phyloP scores from a whole-genome alignment of 1,140 invertebrate species.

The Atta colombica region DNA sequence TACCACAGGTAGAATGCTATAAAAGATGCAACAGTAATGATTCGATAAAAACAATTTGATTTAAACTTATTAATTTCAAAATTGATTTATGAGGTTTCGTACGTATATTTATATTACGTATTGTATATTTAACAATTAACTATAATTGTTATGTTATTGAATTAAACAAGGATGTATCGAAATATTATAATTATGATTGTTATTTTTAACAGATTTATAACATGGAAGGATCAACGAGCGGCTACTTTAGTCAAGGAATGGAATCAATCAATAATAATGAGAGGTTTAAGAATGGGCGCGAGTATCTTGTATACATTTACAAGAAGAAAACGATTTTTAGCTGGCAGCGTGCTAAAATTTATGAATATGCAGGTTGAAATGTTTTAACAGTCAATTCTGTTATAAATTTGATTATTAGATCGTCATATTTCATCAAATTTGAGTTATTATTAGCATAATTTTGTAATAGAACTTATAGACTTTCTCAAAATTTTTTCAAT shows the following conservation, averaged over 20 bases:
- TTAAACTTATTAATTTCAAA: no score
- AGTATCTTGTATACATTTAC: slow-evolving; percentile 92
- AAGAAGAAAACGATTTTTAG: slow-evolving; percentile 92
- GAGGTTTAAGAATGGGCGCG: slow-evolving; percentile 89
- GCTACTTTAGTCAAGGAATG: slow-evolving; percentile 93
- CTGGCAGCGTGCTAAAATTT: slow-evolving; percentile 92
- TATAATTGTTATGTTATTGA: no score
- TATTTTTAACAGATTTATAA: slow-evolving; percentile 91
- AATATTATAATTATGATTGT: neutral
- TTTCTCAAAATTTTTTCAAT: neutral
- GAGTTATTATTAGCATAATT: neutral
- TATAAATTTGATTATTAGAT: neutral
- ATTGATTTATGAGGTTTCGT: no score
- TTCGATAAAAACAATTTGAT: neutral
- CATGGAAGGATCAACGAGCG: slow-evolving; percentile 97
- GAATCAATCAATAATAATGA: slow-evolving; percentile 94
- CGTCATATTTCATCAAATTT: neutral
- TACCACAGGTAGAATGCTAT: slow-evolving; percentile 90
- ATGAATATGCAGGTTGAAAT: slow-evolving; percentile 92
- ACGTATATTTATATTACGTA: no score
- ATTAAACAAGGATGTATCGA: no score
- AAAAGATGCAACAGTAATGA: neutral
- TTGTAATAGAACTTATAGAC: neutral
- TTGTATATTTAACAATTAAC: no score
- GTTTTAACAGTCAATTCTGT: neutral